These are phyloP conservation scores for Hyla sarda DNA, from an alignment of 2,113 vertebrate genomes.

Conservation along the genomic window DNA sequence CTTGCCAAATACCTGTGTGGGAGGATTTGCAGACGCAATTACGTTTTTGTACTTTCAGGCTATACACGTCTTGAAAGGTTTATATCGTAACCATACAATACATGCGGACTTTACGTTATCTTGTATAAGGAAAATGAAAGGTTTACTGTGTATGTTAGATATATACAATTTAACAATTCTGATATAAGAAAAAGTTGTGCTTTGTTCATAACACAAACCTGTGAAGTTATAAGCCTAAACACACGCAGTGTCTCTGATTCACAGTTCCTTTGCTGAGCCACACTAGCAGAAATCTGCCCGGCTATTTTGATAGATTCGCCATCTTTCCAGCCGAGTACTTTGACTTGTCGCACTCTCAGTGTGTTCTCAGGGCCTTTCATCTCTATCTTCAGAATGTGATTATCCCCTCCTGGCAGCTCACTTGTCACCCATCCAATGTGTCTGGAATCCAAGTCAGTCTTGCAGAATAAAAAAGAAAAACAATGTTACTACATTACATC, in stretches of 20 bases:
- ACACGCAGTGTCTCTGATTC: slow-evolving; percentile 95
- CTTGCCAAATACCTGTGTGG: slow-evolving; percentile 92
- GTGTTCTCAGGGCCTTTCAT: slow-evolving; percentile 98
- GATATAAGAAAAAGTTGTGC: background rate
- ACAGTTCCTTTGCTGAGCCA: slow-evolving; percentile 96
- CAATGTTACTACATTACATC: background rate
- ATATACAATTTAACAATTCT: background rate
- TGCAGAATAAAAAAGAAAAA: background rate
- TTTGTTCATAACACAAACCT: slow-evolving; percentile 72
- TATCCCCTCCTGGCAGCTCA: slow-evolving; percentile 93
- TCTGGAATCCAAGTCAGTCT: slow-evolving; percentile 96
- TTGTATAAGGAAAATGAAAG: background rate
- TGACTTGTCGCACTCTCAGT: slow-evolving; percentile 95
- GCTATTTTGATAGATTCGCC: slow-evolving; percentile 95
- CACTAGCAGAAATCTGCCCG: slow-evolving; percentile 93
- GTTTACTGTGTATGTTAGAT: background rate
- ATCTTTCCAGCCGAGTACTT: slow-evolving; percentile 97
- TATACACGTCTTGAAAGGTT: background rate
- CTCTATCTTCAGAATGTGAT: slow-evolving; percentile 96
- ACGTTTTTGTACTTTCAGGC: background rate
- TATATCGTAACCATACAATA: no score
- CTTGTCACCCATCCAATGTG: slow-evolving; percentile 99
- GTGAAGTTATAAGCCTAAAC: slow-evolving; percentile 96
- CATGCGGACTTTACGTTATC: background rate
- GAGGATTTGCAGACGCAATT: background rate